These are phyloP conservation scores for Actenoides hombroni DNA, from an alignment of 2,113 vertebrate genomes.

Conservation along the genomic window DNA sequence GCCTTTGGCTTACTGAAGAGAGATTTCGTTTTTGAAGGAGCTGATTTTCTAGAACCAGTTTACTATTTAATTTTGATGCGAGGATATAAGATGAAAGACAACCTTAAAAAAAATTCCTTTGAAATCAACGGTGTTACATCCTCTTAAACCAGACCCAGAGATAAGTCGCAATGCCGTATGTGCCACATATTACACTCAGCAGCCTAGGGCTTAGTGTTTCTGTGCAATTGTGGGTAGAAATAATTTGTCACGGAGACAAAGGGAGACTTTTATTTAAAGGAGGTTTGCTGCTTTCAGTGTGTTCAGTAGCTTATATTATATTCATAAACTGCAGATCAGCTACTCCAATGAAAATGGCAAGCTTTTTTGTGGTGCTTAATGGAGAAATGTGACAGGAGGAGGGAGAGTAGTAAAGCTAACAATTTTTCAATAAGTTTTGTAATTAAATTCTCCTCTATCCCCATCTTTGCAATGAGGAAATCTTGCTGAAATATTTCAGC, in stretches of 20 bases:
- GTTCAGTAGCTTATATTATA: neutral
- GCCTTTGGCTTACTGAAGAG: neutral
- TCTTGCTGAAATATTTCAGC: neutral
- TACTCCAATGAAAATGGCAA: no score
- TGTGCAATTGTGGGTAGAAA: neutral
- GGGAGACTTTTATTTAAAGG: neutral
- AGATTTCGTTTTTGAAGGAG: neutral
- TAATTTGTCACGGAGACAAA: neutral
- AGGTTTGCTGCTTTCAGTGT: neutral
- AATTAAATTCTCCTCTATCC: constrained; percentile 4
- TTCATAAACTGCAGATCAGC: neutral
- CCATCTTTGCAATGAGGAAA: neutral
- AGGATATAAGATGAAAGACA: neutral
- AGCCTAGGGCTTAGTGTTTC: neutral
- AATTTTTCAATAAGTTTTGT: neutral
- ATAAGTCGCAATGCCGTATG: rapidly evolving
- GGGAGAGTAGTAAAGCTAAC: neutral
- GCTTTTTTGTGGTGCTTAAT: neutral
- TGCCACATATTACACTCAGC: rapidly evolving
- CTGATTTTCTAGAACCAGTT: neutral
- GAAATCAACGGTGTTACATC: neutral
- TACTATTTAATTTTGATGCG: neutral
- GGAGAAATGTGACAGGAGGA: neutral
- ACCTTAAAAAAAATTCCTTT: neutral
- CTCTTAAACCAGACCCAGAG: neutral